Percentiles rank a stretch among this genome's conserved stretches.
These are phyloP conservation scores for Cichlasoma orientale DNA, from an alignment of 2,797 vertebrate species.

Conservation along the genomic window DNA sequence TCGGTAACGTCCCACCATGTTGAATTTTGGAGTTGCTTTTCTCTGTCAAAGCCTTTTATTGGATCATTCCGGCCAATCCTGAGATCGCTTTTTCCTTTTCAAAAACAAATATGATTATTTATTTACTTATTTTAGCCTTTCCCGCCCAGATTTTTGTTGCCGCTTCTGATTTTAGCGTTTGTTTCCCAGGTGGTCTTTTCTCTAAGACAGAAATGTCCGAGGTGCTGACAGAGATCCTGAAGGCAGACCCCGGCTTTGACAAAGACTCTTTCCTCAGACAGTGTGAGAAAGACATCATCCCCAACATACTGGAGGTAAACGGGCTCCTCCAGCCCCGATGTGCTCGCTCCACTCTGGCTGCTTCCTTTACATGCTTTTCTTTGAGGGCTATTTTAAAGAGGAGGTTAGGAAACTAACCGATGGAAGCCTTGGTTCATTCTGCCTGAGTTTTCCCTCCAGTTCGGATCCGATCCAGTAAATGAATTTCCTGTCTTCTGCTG, in stretches of 20 bases:
- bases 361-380: not conserved
- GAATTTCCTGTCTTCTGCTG: not conserved
- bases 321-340: not conserved
- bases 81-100: not conserved
- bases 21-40: not conserved
- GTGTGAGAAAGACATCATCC: slow-evolving; percentile 91
- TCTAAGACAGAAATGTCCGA: slow-evolving; percentile 95
- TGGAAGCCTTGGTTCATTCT: not conserved
- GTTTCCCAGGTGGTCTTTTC: slow-evolving; percentile 87
- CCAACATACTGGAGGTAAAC: slow-evolving; percentile 90
- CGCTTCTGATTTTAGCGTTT: slow-evolving; percentile 14
- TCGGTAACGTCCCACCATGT: slow-evolving; percentile 78
- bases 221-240: slow-evolving; percentile 91
- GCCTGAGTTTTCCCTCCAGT: not conserved
- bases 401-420: not conserved
- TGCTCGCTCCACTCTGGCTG: not conserved
- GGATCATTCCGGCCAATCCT: not conserved
- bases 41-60: not conserved
- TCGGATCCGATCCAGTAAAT: not conserved
- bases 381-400: not conserved
- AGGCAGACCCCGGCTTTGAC: slow-evolving; percentile 89
- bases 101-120: too few species aligned
- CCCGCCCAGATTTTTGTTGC: not conserved
- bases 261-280: slow-evolving; percentile 91
- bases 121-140: too few species aligned